Evolutionary conservation across 2,113 vertebrate genomes (phyloP), one percentile per base, ranked within the genome.

Genomic region (Platichthys stellatus): DNA sequence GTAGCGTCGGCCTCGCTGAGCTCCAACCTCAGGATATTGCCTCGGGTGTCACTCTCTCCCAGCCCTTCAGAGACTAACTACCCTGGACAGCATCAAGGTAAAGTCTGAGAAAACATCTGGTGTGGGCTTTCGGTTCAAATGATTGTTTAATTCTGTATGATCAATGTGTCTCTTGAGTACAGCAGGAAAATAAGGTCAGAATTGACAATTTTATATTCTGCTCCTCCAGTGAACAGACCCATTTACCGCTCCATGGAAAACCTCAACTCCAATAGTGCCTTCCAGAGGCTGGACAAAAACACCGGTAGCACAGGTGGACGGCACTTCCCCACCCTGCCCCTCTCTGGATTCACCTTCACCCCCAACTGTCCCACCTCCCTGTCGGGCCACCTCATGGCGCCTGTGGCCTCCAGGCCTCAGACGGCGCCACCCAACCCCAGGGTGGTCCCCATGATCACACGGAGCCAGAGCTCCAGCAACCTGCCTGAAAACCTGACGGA

Each of bases 241-340:
- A 79, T 93, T 63, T 94, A 85, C 72, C 83, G 62, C 66, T 96
- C 95, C 43, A 92, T 95, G 93, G 94, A 96, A 78, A 93, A 96
- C 66, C 88, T 96, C 61, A 89, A 87, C 90, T 91, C 88, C 67
- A 89, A 63, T 66, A 87, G 87, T 90, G 85, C 86, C 81, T 94
- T 92, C 51, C 82, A 72, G 66, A 78, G 84, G 26, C 61, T 28
- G 43, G 62, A 77, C 31, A 63, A 66, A 69, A 72, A 64, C 43
- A 43, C 35, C 43, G 31, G 24, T 61, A 53, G 23, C 7, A 5
- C 13, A 12, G 58, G 51, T 7, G 77, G 84, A 51, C 81, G 72
- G 24, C 83, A 11, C 58, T 89, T 91, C 89, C 90, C 82, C 0
- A 71, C 74, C 3, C 64, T 87, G 43, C 89, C 93, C 45, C 78